A percentile compares a stretch with the other conserved stretches of the same genome.
Conservation (phyloP, 2,113 vertebrate genomes). For the Xenopus tropicalis region DNA sequence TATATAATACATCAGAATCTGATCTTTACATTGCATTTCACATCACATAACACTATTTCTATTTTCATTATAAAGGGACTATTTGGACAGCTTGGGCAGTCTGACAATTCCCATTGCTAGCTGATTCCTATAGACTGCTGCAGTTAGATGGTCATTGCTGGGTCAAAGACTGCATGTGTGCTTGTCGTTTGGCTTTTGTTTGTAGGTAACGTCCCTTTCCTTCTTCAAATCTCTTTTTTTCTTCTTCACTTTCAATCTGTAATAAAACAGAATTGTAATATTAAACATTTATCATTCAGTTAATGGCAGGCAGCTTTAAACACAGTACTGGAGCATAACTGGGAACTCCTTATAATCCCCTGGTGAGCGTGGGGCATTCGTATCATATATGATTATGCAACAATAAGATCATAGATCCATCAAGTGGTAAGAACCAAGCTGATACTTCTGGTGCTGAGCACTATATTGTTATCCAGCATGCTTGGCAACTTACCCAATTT, state of each 20-base stretch:
- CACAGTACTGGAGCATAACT: too few relatives aligned
- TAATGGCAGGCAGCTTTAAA: too few relatives aligned
- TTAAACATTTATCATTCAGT: too few relatives aligned
- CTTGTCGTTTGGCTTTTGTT: slow-evolving; percentile 84
- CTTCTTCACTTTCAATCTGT: slow-evolving; percentile 82
- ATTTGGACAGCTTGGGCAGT: neutral
- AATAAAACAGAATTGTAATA: neutral
- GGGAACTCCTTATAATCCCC: too few relatives aligned
- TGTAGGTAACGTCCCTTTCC: slow-evolving; percentile 86
- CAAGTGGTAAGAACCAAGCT: too few relatives aligned
- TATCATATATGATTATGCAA: too few relatives aligned
- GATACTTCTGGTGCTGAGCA: too few relatives aligned
- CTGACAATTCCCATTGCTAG: neutral
- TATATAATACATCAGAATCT: too few relatives aligned
- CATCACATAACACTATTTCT: slow-evolving; percentile 44
- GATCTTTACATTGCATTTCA: neutral
- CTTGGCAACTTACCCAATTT: too few relatives aligned
- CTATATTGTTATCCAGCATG: too few relatives aligned
- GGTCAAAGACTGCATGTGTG: slow-evolving; percentile 58
- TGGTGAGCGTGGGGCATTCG: too few relatives aligned
- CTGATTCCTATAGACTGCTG: neutral
- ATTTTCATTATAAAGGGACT: slow-evolving; percentile 27
- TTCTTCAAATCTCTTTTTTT: slow-evolving; percentile 86
- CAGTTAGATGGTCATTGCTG: slow-evolving; percentile 54
- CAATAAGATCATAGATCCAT: too few relatives aligned